A percentile compares a stretch with the other conserved stretches of the same genome.
Conservation (phyloP, 2,888 invertebrate genomes). For the Microplitis manilae region DNA sequence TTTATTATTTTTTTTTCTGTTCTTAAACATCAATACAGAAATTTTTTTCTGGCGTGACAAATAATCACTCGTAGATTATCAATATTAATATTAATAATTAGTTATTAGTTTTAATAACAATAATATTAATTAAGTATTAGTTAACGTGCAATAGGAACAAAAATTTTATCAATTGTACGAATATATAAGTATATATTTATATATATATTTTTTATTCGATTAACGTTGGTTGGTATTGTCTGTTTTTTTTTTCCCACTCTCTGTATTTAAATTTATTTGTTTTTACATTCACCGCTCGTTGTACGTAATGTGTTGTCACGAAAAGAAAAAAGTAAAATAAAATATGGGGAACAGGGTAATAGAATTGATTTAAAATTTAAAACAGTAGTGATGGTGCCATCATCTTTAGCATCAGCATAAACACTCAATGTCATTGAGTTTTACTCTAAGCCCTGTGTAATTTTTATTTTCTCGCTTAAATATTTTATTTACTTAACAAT, state of each 20-base stretch:
- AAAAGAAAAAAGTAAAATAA: neutral
- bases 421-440: constrained; percentile 10
- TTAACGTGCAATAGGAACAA: constrained; percentile 37
- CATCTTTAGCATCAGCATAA: constrained; percentile 2
- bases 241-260: constrained; percentile 15
- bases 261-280: constrained; percentile 17
- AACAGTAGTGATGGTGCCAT: neutral
- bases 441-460: neutral
- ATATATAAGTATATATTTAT: constrained; percentile 11
- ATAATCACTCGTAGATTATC: constrained; percentile 5
- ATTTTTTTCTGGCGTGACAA: neutral
- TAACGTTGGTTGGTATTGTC: constrained; percentile 24
- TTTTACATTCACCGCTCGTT: neutral
- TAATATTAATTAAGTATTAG: constrained; percentile 34
- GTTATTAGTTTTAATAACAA: constrained; percentile 24
- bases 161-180: constrained; percentile 30
- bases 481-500: constrained; percentile 5
- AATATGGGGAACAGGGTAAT: constrained; percentile 25
- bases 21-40: constrained; percentile 13
- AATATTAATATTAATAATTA: constrained; percentile 19
- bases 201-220: constrained; percentile 35
- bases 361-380: constrained; percentile 3
- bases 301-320: neutral
- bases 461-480: neutral
- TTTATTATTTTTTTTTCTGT: constrained; percentile 27